Base-by-base conservation (phyloP, 2,888 invertebrate species). In the Synergus japonicus region DNA sequence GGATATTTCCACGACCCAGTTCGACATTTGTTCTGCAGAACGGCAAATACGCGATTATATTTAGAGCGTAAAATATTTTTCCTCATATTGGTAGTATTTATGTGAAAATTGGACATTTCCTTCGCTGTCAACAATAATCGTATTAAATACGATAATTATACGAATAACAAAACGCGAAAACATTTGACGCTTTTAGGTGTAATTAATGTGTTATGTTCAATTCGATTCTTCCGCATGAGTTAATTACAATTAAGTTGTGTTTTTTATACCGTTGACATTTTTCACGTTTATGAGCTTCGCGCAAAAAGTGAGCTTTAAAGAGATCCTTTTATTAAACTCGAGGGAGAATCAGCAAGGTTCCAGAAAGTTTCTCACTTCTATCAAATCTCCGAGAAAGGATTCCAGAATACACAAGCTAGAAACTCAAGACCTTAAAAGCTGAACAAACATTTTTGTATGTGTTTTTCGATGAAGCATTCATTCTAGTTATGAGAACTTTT, bases 281-380 rank as follows among this genome's bases (percentile, higher is more conserved):
- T 46, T 12, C 10, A 46, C 1, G 60, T 7, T 44, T 13, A 66
- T 15, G 43, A 66, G n/a, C 66, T 63, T 22, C 9, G 18, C 22
- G 12, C 8, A 66, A 44, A 10, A 18, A 41, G n/a, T 43, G 13
- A n/a, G 10, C 9, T 54, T 54, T 7, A 54, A 73, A 29, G 22
- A 54, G 37, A 73, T 2, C 49, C 37, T 73, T 73, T 73, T 54
- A 73, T 41, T 41, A 58, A 54, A 73, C n/a, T 54, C 54, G 37
- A 29, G 49, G 29, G 2, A 73, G 49, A 73, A 41, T 43, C 5
- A 15, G 12, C 12, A 58, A 58, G 1, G 29, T 9, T 73, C 18
- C 29, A 37, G 54, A 73, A 73, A 73, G 54, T 73, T 54, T 58
- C 1, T 73, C 37, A n/a, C 29, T 73, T 73, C n/a, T 73, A 73